Conservation (phyloP, 2,888 invertebrate species). For the Melieria picta region DNA sequence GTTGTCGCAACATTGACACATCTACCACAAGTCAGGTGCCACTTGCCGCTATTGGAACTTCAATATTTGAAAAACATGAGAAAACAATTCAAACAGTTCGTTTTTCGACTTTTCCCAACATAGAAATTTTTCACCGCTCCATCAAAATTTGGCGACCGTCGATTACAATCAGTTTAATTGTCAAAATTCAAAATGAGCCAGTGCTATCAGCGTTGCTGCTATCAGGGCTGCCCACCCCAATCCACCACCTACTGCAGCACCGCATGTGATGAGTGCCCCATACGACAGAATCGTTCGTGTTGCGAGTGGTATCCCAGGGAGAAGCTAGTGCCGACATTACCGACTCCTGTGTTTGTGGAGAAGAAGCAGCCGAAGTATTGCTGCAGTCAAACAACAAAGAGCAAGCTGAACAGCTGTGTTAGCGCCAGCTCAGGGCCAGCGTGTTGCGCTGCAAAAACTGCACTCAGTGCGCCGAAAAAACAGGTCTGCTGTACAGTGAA, state of each 20-base stretch:
- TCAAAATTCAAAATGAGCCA: conserved; percentile 25
- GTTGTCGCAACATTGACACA: no score
- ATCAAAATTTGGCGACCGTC: conserved; percentile 20
- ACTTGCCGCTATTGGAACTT: neutral
- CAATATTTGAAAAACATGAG: conserved; percentile 12
- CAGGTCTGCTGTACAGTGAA: neutral
- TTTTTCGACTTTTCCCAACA: conserved; percentile 13
- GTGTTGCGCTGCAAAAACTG: neutral
- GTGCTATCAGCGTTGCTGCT: conserved; percentile 23
- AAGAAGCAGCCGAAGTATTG: neutral
- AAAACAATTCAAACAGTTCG: conserved; percentile 22
- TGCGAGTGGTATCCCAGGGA: conserved; percentile 19
- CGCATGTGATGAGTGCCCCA: conserved; percentile 11
- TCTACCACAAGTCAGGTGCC: no score
- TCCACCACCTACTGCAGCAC: conserved; percentile 13
- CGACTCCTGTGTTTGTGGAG: conserved; percentile 1
- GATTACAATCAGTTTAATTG: conserved; percentile 16
- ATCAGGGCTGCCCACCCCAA: conserved; percentile 7
- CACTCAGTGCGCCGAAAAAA: neutral
- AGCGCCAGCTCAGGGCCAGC: neutral
- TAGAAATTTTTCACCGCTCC: conserved; percentile 1
- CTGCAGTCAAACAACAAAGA: neutral
- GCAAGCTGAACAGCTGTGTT: neutral
- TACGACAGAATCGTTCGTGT: conserved; percentile 27
- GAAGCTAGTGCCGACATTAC: conserved; percentile 7